phyloP scores from a whole-genome alignment of 1,140 invertebrate genomes.

The Pissodes strobi region DNA sequence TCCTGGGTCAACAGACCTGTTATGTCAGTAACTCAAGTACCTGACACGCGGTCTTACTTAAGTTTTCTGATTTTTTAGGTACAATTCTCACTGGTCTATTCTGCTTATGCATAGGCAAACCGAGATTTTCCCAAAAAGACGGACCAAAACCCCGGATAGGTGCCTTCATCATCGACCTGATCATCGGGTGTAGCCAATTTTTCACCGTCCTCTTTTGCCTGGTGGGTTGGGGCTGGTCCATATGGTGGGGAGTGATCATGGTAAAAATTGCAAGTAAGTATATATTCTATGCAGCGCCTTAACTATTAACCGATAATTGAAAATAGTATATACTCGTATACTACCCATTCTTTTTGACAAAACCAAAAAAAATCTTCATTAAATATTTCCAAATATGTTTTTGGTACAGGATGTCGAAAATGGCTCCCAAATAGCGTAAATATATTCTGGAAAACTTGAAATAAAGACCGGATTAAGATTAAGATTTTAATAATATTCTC shows the following conservation, averaged over 20 bases:
- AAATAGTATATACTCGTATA: neutral
- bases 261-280: slow-evolving; percentile 73
- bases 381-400: no score
- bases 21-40: no score
- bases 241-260: slow-evolving; percentile 95
- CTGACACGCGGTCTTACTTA: neutral
- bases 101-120: slow-evolving; percentile 86
- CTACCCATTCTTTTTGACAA: neutral
- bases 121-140: slow-evolving; percentile 78
- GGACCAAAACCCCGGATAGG: slow-evolving; percentile 72
- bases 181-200: slow-evolving; percentile 83
- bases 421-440: no score
- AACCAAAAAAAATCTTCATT: neutral
- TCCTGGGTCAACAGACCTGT: no score
- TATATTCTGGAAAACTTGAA: no score
- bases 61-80: slow-evolving; percentile 61
- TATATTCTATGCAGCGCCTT: neutral
- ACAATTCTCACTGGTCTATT: slow-evolving; percentile 85
- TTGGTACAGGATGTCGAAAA: no score
- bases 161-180: slow-evolving; percentile 79
- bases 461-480: no score
- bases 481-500: no score
- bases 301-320: neutral
- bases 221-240: slow-evolving; percentile 96
- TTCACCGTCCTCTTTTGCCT: slow-evolving; percentile 94